Base-by-base conservation (phyloP, 2,797 vertebrate genomes). In the Muscicapa striata region DNA sequence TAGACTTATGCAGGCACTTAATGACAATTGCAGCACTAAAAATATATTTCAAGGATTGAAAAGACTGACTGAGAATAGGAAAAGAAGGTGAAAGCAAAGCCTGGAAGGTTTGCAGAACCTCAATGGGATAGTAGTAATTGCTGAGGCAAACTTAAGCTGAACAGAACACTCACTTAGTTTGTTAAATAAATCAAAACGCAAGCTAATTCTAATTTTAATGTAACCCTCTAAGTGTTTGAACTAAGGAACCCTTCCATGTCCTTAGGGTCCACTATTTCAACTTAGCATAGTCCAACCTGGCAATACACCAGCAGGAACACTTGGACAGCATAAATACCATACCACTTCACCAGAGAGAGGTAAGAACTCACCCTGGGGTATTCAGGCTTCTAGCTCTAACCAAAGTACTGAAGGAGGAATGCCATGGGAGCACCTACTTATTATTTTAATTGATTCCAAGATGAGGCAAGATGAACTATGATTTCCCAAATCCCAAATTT, bases 141-240 rank as follows among this genome's bases (percentile, higher is more conserved):
- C 90, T 91, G 77, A 95, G 76, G 77, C 91, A 96, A 95, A 91
- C 86, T 83, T 83, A 49, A 82, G 45, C 48, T 79, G 84, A 96
- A 93, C 62, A 84, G 59, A 94, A 51, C 59, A 72, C 36, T 94
- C 82, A 73, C 36, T 95, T 74, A 62, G 70, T 94, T 88, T 93
- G 87, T 94, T 94, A 94, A 96, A 97, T 91, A 96, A 93, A 93
- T 89, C 49, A 93, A 93, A 93, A 88, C 49, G 80, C 61, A 84
- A 84, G 76, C 26, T 77, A 93, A 84, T 92, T 93, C 85, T 70
- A 48, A 90, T 73, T 94, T 89, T 87, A 85, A 90, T 82, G 58
- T 51, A 64, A 78, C 32, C 26, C 23, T 72, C 8, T 84, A 86
- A 93, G 79, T 15, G 17, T 22, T 72, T 45, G 18, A 88, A 84